These are phyloP conservation scores for Catostomus latipinnis DNA, from an alignment of 2,797 vertebrate species.

Conservation along the genomic window DNA sequence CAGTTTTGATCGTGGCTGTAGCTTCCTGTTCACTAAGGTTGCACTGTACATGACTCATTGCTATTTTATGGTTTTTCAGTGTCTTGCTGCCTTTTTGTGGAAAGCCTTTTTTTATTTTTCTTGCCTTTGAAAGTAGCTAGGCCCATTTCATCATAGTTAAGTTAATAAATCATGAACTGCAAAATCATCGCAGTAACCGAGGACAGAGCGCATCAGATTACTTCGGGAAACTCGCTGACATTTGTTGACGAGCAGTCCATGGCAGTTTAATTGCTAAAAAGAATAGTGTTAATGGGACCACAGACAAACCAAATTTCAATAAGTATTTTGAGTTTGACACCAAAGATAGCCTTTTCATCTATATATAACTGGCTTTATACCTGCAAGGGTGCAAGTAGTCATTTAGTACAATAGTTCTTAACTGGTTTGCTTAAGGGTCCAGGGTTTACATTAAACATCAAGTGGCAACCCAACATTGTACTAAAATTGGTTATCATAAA, in stretches of 20 bases:
- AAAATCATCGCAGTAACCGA: slow-evolving; percentile 8
- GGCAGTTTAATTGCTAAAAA: slow-evolving; percentile 4
- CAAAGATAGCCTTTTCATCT: not conserved
- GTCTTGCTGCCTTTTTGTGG: not conserved
- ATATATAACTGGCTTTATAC: slow-evolving; percentile 13
- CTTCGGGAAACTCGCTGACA: slow-evolving; percentile 2
- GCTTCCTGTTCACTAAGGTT: slow-evolving; percentile 3
- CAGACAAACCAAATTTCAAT: slow-evolving; percentile 21
- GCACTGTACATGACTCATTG: slow-evolving; percentile 24
- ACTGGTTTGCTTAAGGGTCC: no score
- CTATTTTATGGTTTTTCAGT: slow-evolving; percentile 17
- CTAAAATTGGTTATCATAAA: no score
- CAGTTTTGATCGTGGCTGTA: not conserved
- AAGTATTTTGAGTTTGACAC: slow-evolving; percentile 19
- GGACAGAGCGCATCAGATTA: slow-evolving; percentile 5
- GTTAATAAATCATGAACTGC: slow-evolving; percentile 25
- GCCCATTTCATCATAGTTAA: slow-evolving; percentile 2
- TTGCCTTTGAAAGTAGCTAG: not conserved
- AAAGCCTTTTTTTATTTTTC: not conserved
- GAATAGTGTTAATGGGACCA: not conserved
- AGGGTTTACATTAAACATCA: no score
- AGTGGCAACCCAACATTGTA: no score
- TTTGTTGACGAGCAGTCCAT: not conserved
- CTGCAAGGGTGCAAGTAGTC: not conserved
- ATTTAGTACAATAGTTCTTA: not conserved